Conservation (phyloP, 2,113 vertebrate species). For the Thoracochromis brauschi region DNA sequence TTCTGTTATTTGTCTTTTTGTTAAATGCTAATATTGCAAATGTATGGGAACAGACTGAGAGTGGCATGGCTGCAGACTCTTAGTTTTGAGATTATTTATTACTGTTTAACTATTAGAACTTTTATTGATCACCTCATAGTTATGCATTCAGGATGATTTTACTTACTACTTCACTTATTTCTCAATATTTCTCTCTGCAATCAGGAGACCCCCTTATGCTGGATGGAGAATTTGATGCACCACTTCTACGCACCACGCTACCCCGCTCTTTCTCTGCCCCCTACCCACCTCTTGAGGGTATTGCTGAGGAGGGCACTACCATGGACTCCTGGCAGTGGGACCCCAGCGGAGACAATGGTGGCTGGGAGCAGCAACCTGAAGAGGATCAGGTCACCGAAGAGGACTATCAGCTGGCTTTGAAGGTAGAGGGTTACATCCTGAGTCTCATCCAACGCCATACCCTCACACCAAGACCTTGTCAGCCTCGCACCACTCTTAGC, state of each 20-base stretch:
- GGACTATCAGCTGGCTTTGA: slow-evolving; percentile 68
- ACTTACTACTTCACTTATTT: not conserved
- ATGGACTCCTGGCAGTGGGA: slow-evolving; percentile 67
- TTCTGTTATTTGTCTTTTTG: not conserved
- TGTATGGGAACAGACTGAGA: not conserved
- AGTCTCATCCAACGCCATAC: slow-evolving; percentile 78
- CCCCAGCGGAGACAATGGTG: not conserved
- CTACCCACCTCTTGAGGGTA: slow-evolving; percentile 73
- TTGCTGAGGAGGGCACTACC: slow-evolving; percentile 57
- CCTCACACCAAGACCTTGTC: slow-evolving; percentile 66
- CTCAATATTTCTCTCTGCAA: not conserved
- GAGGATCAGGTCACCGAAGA: slow-evolving; percentile 49
- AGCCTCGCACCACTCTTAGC: slow-evolving; percentile 73
- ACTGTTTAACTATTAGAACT: not conserved
- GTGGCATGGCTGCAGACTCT: not conserved
- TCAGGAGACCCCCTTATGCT: slow-evolving; percentile 49
- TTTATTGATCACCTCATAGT: not conserved
- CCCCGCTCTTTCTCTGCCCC: slow-evolving; percentile 83
- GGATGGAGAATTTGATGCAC: slow-evolving; percentile 44
- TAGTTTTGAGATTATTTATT: not conserved
- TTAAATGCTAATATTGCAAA: not conserved
- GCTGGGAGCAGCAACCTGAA: slow-evolving; percentile 21
- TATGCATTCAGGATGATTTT: not conserved
- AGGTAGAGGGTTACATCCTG: slow-evolving; percentile 82
- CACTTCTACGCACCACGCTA: slow-evolving; percentile 40